These are phyloP conservation scores for Eulemur coronatus DNA, from an alignment of 2,797 vertebrate species.

Conservation along the genomic window DNA sequence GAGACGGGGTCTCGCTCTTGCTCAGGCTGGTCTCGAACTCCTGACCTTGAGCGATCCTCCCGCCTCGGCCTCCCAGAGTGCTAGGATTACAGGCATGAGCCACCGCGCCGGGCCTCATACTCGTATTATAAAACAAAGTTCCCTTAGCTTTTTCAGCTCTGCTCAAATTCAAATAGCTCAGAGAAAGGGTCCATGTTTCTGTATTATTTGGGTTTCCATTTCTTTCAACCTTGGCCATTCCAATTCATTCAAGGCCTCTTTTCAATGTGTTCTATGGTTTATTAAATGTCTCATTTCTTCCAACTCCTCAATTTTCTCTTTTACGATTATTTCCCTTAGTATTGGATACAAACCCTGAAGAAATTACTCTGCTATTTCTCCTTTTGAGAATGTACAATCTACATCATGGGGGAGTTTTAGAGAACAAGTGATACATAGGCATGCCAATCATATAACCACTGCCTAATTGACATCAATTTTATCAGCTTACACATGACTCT, in stretches of 20 bases:
- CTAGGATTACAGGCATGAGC: too few species aligned
- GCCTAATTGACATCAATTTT: neutral
- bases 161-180: neutral
- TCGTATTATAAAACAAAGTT: neutral
- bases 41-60: too few species aligned
- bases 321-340: neutral
- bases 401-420: neutral
- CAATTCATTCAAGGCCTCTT: neutral
- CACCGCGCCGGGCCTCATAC: too few species aligned
- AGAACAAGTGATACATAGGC: neutral
- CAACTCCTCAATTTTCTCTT: neutral
- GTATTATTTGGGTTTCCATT: neutral
- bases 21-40: too few species aligned
- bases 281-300: neutral
- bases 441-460: neutral
- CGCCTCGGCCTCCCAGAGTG: too few species aligned
- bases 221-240: neutral
- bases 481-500: neutral
- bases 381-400: neutral
- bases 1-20: too few species aligned
- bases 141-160: neutral
- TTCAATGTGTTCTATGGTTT: neutral
- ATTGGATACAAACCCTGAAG: neutral
- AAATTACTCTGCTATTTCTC: neutral
- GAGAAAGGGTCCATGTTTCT: neutral